Evolutionary conservation across 2,113 vertebrate genomes (phyloP).

Genomic region (Brienomyrus brachyistius): DNA sequence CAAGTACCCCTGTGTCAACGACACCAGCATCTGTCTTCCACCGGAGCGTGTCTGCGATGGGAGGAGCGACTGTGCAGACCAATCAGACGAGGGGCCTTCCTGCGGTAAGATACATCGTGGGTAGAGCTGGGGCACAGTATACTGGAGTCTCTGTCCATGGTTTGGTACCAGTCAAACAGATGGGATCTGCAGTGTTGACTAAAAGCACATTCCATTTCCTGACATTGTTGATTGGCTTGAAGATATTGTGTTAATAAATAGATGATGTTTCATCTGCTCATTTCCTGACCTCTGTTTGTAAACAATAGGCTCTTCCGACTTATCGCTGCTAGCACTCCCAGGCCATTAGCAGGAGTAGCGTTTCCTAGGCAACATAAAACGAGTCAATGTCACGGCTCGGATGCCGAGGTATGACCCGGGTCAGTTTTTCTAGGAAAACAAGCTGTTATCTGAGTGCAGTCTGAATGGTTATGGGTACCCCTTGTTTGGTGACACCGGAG

Average conservation of each 20-base stretch:
- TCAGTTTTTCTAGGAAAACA: neutral
- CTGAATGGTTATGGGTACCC: neutral
- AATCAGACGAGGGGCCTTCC: constrained; percentile 87
- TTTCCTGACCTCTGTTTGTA: neutral
- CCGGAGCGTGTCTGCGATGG: constrained; percentile 93
- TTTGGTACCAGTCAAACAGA: neutral
- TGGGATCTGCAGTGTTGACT: neutral
- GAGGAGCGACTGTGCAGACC: constrained; percentile 83
- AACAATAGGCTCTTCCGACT: neutral
- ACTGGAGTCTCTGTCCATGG: neutral
- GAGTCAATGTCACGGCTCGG: neutral
- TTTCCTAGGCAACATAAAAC: neutral
- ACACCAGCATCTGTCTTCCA: constrained; percentile 83
- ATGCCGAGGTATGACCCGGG: neutral
- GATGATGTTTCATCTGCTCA: neutral
- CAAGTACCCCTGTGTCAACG: constrained; percentile 89
- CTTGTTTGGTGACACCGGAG: neutral
- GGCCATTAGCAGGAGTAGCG: neutral
- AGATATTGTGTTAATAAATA: neutral
- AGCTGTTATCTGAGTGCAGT: neutral
- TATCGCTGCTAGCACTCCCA: neutral
- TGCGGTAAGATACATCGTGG: constrained; percentile 69
- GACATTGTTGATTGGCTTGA: neutral
- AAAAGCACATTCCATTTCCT: neutral
- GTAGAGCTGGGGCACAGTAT: neutral